phyloP scores from a whole-genome alignment of 2,113 vertebrate species.

The Myiopsitta monachus region DNA sequence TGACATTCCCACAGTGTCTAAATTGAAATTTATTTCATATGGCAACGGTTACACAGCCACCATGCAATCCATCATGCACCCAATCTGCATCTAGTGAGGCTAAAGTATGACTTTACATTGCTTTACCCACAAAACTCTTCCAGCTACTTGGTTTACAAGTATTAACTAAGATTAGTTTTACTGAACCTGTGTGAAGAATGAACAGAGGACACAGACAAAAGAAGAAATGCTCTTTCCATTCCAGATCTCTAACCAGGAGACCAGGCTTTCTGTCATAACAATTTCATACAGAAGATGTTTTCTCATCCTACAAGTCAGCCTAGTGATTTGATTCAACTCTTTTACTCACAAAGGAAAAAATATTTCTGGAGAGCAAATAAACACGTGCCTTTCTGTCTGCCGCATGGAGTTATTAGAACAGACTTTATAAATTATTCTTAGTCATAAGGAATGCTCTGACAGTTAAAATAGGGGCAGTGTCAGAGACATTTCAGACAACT shows the following conservation, averaged over 20 bases:
- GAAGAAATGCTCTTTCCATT: background rate
- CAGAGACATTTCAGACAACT: background rate
- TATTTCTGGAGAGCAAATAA: background rate
- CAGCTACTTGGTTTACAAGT: slow-evolving; percentile 5
- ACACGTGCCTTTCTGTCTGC: background rate
- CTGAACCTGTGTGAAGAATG: background rate
- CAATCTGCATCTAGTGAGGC: background rate
- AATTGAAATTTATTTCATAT: slow-evolving; percentile 31
- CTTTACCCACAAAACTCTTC: slow-evolving; percentile 5
- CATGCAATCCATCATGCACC: slow-evolving; percentile 49
- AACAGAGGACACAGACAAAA: background rate
- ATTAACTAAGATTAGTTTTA: background rate
- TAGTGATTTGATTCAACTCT: background rate
- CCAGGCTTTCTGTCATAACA: background rate
- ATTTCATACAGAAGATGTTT: background rate
- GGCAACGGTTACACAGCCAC: slow-evolving; percentile 27
- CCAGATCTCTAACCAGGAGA: background rate
- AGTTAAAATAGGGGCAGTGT: background rate
- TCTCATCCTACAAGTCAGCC: background rate
- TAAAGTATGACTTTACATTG: background rate
- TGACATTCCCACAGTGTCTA: slow-evolving; percentile 36
- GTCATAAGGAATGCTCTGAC: background rate
- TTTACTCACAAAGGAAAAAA: slow-evolving; percentile 19
- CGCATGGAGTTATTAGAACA: background rate
- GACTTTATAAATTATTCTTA: background rate